Evolutionary conservation across 2,113 vertebrate species (phyloP), one percentile per base, ranked within the genome.

Genomic region (Camelus dromedarius): DNA sequence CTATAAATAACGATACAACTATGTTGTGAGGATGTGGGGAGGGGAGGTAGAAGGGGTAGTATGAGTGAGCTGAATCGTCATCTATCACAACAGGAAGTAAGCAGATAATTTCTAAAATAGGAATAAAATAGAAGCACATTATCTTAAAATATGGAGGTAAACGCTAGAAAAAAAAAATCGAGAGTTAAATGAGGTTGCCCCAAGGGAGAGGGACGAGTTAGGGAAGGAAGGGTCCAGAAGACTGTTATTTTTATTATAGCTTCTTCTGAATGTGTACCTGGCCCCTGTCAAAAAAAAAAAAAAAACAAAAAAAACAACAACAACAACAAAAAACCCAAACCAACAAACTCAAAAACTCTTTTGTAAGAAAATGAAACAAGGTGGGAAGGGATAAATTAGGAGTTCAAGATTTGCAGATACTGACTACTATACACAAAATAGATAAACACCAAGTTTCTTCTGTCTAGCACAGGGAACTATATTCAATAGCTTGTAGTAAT

Each of bases 71-170:
- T 38, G 66, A 52, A 70, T 75, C 26, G 12, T 84, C 84, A 93
- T 54, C 54, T 75, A 56, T 89, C 75, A 66, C 24, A 92, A 95
- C 92, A 97, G 96, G 90, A 97, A 97, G 87, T 79, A 81, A 84
- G 76, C 42, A 79, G 83, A 66, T 80, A 92, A 92, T 90, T 75
- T 91, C 92, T 92, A 83, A 96, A 89, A 62, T 15, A 89, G 35
- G 93, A 93, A 72, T 90, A 50, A 94, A 89, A 95, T 81, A 88
- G 96, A 95, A 69, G 64, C 28, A 72, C 42, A 58, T 83, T 30
- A 64, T 66, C 88, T 75, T 76, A 62, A 91, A 70, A 90, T 12
- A 86, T 38, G 42, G 73, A 90, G 76, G 46, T 42, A 62, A 95
- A 66, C 52, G 79, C 28, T 83, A 93, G 69, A 52, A 56, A 75